Base-by-base conservation (phyloP, 2,113 vertebrate genomes). In the Dryoscopus gambensis region DNA sequence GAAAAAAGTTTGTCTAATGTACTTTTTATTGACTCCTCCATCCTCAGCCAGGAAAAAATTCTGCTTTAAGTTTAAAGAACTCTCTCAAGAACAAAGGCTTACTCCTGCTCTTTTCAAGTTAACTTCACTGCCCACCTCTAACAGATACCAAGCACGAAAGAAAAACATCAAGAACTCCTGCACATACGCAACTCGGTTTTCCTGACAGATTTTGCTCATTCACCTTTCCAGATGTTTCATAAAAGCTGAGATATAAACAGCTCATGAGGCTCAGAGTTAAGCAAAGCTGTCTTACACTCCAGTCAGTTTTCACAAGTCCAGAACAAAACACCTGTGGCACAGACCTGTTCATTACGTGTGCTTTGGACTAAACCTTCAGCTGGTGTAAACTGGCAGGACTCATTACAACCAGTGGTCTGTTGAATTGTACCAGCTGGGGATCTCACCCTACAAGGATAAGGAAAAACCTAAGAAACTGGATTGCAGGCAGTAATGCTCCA, bases 61-160 rank as follows among this genome's bases (percentile, higher is more conserved):
- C 56, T 55, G 52, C 59, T 93, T 93, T 12, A 90, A 53, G 39
- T 90, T 96, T 93, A 92, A 94, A 96, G 87, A 65, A 68, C n/a
- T 94, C 65, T 59, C 92, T 93, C 94, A 87, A 79, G 76, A 95
- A 97, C 77, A 73, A 89, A 91, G 84, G 35, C 40, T 93, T 59
- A 69, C 49, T 87, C 74, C 42, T 69, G 50, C 20, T 87, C 80
- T 70, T 96, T 78, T 79, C 82, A 93, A 90, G 84, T 69, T 65
- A 91, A 87, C 74, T 94, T 85, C 86, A 77, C 59, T 90, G 50
- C 64, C 89, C 78, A 84, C 62, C 80, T 91, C 49, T 73, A 92
- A 64, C 18, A 93, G 82, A 89, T 8, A 75, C 35, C 0, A 3
- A 52, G 44, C 21, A 84, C 37, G 13, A 63, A 97, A 94, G 70